Evolutionary conservation across 2,888 invertebrate genomes (phyloP), one percentile per base, ranked within the genome.

Genomic region (Xylota sylvarum): DNA sequence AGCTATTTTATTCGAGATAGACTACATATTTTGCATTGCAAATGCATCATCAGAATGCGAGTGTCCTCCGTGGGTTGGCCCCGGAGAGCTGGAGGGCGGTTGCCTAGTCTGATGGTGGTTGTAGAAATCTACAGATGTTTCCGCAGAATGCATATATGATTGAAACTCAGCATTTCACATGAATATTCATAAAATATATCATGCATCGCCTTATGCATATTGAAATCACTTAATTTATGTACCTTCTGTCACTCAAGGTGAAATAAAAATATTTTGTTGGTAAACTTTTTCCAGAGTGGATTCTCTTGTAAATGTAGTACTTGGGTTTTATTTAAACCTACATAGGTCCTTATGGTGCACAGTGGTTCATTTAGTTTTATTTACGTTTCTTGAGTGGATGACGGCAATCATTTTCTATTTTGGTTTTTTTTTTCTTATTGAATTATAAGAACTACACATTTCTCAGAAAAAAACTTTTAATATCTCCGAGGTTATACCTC

Each of bases 21-120:
- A n/a, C 23, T 3, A 23, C 23, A 58, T 3, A 58, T 50, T 62
- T 62, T 62, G 62, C 62, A 62, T 43, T 62, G 62, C 62, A 62
- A 62, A 62, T 62, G 43, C 30, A 43, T 6, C 62, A 62, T 43
- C 10, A 23, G 12, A 50, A 50, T 50, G 10, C 17, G 19, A 14
- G 14, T 30, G 17, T 27, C 23, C 19, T 23, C 19, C 23, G 6
- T 43, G 9, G 5, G 23, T 2, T 23, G 23, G 27, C 43, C 43
- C 14, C 9, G 60, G 27, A 27, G 40, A n/a, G n/a, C n/a, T n/a
- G 23, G 43, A 7, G 12, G 64, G 5, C 4, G 17, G 10, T 6
- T 7, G 27, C 27, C 43, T 27, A 35, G 7, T 27, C n/a, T 14
- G 60, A 62, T 43, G 27, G 17, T 30, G 55, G 40, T n/a, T 55